Percentiles rank a stretch among this genome's conserved stretches.
Evolutionary conservation across 92 coral and sea anemone species (phyloP).

Genomic region (Meandrina meandrites): DNA sequence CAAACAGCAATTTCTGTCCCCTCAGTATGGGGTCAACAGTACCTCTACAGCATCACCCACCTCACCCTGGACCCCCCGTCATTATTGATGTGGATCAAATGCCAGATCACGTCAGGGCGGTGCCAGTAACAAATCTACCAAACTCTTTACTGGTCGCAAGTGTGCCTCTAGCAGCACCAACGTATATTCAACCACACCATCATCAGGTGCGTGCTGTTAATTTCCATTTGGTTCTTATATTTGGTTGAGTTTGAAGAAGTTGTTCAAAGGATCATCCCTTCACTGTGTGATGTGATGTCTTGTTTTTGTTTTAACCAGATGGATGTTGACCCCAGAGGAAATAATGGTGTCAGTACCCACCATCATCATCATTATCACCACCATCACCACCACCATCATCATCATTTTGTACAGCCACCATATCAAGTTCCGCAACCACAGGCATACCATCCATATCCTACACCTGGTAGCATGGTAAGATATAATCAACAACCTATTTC

Average conservation of each 20-base stretch:
- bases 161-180: conserved; percentile 87
- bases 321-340: conserved; percentile 56
- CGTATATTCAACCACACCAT: conserved; percentile 85
- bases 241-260: background rate
- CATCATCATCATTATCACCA: conserved; percentile 90
- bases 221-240: background rate
- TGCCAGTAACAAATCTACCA: conserved; percentile 86
- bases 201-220: conserved; percentile 37
- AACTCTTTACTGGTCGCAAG: conserved; percentile 74
- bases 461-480: conserved; percentile 63
- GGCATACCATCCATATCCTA: conserved; percentile 74
- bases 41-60: conserved; percentile 78
- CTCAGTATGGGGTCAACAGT: conserved; percentile 69
- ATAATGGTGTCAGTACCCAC: conserved; percentile 51
- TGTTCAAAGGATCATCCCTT: background rate
- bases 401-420: conserved; percentile 84
- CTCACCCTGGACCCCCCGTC: conserved; percentile 73
- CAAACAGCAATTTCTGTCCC: conserved; percentile 36
- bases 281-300: background rate
- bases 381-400: conserved; percentile 91
- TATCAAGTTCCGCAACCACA: conserved; percentile 81
- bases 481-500: background rate
- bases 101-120: conserved; percentile 79
- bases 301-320: conserved; percentile 59
- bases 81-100: conserved; percentile 77